These are phyloP conservation scores for Gryllus longicercus DNA, from an alignment of 2,888 invertebrate genomes.

Conservation along the genomic window DNA sequence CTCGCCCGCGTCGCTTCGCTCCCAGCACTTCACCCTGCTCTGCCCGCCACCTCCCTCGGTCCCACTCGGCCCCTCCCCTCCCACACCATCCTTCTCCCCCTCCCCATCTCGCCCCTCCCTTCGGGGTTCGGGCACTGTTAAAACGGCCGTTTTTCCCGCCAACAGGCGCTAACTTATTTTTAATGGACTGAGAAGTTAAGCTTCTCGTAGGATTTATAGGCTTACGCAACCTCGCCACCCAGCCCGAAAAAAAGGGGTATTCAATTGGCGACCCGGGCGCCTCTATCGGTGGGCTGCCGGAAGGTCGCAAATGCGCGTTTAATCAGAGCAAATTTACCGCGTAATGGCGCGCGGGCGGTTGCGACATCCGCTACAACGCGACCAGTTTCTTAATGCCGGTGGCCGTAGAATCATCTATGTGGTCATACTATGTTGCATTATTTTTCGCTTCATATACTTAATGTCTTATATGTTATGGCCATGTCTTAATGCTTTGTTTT, in stretches of 20 bases:
- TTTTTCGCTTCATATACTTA: too few relatives aligned
- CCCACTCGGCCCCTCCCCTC: neutral
- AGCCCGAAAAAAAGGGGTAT: neutral
- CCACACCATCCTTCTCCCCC: neutral
- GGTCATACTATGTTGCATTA: too few relatives aligned
- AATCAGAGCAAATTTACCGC: neutral
- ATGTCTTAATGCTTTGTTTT: too few relatives aligned
- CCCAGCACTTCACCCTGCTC: too few relatives aligned
- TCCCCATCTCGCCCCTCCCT: neutral
- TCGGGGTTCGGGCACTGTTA: neutral
- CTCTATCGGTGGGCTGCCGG: too few relatives aligned
- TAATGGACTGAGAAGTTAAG: slow-evolving; percentile 10
- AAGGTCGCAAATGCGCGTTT: neutral
- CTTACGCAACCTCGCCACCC: neutral
- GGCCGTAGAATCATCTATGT: too few relatives aligned
- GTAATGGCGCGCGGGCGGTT: neutral
- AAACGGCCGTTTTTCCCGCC: neutral
- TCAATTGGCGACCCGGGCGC: neutral
- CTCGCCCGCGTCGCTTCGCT: too few relatives aligned
- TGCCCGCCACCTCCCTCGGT: neutral
- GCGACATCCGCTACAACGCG: too few relatives aligned
- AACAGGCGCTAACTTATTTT: neutral
- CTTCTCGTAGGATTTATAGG: neutral
- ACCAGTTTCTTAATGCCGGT: too few relatives aligned
- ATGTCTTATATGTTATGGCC: too few relatives aligned